A percentile compares a stretch with the other conserved stretches of the same genome.
Evolutionary conservation across 2,797 vertebrate genomes (phyloP).

Genomic region (Glyptemys insculpta): DNA sequence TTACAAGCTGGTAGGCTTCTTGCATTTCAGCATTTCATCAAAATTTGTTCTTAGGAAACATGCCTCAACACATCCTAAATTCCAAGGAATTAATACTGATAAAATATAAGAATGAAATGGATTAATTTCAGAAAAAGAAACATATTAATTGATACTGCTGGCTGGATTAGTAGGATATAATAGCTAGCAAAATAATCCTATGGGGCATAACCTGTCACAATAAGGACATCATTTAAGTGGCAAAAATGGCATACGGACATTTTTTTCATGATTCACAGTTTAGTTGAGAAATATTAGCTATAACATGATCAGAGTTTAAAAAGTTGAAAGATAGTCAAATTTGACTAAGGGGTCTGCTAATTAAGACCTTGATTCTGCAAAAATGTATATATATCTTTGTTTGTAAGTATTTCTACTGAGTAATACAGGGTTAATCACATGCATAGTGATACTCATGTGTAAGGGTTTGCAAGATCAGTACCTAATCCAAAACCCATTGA

Average conservation of each 20-base stretch:
- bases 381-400: not conserved
- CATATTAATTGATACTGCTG: too few species aligned
- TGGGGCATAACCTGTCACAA: too few species aligned
- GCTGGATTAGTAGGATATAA: too few species aligned
- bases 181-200: too few species aligned
- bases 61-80: too few species aligned
- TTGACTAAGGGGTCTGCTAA: not conserved
- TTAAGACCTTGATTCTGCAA: not conserved
- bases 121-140: too few species aligned
- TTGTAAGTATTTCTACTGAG: not conserved
- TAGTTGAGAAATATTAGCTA: not conserved
- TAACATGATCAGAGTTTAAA: not conserved
- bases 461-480: not conserved
- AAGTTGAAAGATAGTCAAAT: not conserved
- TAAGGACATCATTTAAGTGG: too few species aligned
- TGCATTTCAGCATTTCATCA: too few species aligned
- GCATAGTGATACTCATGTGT: not conserved
- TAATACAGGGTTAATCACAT: not conserved
- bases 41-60: too few species aligned
- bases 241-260: not conserved
- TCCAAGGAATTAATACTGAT: too few species aligned
- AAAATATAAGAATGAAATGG: too few species aligned
- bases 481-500: not conserved
- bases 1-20: too few species aligned
- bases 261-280: not conserved